phyloP scores from a whole-genome alignment of 2,888 invertebrate genomes.

The Hedychridium roseum region DNA sequence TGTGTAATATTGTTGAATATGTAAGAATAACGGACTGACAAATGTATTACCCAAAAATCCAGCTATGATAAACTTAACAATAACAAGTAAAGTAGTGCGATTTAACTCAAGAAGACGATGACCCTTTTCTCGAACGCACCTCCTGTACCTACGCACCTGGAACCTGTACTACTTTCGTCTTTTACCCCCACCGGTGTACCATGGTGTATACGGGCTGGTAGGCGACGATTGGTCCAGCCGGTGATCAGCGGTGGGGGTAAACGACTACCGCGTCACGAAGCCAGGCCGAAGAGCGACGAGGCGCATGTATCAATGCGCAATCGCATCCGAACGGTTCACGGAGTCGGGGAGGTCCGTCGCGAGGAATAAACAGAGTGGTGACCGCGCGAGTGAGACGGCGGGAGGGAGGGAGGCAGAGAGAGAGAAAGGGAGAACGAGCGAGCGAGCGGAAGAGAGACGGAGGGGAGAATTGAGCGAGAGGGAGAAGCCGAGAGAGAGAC shows the following conservation, averaged over 20 bases:
- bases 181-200: conserved; percentile 23
- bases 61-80: too few species aligned
- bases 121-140: conserved; percentile 22
- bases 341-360: conserved; percentile 50
- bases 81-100: too few species aligned
- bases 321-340: conserved; percentile 57
- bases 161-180: conserved; percentile 40
- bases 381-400: conserved; percentile 39
- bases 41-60: too few species aligned
- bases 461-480: conserved; percentile 41
- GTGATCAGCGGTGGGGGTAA: conserved; percentile 22
- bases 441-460: conserved; percentile 36
- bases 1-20: too few species aligned
- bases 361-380: conserved; percentile 57
- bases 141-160: conserved; percentile 36
- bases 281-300: conserved; percentile 45
- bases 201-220: conserved; percentile 39
- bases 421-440: conserved; percentile 28
- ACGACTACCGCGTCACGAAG: conserved; percentile 45
- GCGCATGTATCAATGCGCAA: conserved; percentile 58
- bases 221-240: conserved; percentile 33
- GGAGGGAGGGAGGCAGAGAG: conserved; percentile 28
- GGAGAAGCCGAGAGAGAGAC: conserved; percentile 30
- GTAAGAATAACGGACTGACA: too few species aligned
- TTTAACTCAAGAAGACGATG: conserved; percentile 19